These are phyloP conservation scores for Antechinus flavipes DNA, from an alignment of 2,113 vertebrate species.

Conservation along the genomic window DNA sequence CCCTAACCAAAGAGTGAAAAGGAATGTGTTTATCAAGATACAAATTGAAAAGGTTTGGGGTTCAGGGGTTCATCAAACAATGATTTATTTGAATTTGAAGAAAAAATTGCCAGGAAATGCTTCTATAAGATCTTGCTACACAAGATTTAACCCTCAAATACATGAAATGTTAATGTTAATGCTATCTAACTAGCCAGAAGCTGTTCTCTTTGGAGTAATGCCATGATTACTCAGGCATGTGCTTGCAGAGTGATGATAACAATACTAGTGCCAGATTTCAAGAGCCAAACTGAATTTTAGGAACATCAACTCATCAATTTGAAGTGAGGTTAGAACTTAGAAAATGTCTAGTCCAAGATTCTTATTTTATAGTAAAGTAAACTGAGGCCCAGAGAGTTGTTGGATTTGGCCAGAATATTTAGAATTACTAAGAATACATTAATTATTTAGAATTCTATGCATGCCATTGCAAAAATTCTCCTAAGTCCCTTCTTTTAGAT, in stretches of 20 bases:
- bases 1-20: not conserved
- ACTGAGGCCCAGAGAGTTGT: not conserved
- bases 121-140: not conserved
- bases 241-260: not conserved
- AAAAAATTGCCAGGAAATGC: not conserved
- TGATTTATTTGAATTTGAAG: not conserved
- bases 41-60: slow-evolving; percentile 1
- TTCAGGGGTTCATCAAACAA: not conserved
- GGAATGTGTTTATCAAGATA: slow-evolving; percentile 18
- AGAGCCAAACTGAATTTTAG: not conserved
- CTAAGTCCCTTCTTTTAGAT: not conserved
- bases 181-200: not conserved
- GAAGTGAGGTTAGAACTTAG: not conserved
- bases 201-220: not conserved
- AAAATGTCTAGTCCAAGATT: not conserved
- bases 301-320: not conserved
- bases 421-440: no score
- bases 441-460: not conserved
- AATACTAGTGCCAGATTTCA: not conserved
- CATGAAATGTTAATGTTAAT: not conserved
- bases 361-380: not conserved
- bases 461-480: not conserved
- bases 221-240: not conserved
- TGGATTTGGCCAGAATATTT: not conserved
- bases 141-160: not conserved